Base-by-base conservation (phyloP, 2,113 vertebrate species). In the Cinclus cinclus region DNA sequence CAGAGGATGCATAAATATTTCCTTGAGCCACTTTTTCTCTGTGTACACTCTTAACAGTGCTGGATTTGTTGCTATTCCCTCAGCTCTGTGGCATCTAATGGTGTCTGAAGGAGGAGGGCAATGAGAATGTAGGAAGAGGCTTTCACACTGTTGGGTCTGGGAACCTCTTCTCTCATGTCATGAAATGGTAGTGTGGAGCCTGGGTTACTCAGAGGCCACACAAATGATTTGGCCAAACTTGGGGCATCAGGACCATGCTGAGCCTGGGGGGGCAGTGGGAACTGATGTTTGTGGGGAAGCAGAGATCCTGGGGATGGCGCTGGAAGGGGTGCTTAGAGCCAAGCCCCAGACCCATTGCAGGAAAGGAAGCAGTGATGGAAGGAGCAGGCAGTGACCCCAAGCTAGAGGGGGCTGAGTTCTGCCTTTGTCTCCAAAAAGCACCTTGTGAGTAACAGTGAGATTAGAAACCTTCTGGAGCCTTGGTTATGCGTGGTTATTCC, bases 161-260 rank as follows among this genome's bases (percentile, higher is more conserved):
- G 35, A 18, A 22, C 7, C 59, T 83, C 41, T 1, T 5, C 28
- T 86, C 23, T 13, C 0, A 0, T 41, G 70, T 42, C 0, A 0
- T 20, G 46, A 56, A 53, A 58, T 10, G 30, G 41, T 7, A 30
- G 41, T 14, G 4, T 5, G 19, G 49, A 74, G 17, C 19, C 28
- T 28, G 46, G 56, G 11, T 28, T 56, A 35, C 60, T 74, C 74
- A 42, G 37, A 35, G 30, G 47, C 22, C 42, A 25, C n/a, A n/a
- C 4, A 37, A 60, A 42, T 5, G 2, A 41, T 58, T 58, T 86
- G 31, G n/a, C 50, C 44, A 18, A 19, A n/a, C 31, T 41, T 31
- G 30, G 33, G 33, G 9, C 16, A 63, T 46, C 39, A 56, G 73
- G 44, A 65, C 49, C 20, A 3, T 33, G 27, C 21, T 2, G 1